Evolutionary conservation across 2,888 invertebrate genomes (phyloP).

Genomic region (Cyrtodaria siliqua): DNA sequence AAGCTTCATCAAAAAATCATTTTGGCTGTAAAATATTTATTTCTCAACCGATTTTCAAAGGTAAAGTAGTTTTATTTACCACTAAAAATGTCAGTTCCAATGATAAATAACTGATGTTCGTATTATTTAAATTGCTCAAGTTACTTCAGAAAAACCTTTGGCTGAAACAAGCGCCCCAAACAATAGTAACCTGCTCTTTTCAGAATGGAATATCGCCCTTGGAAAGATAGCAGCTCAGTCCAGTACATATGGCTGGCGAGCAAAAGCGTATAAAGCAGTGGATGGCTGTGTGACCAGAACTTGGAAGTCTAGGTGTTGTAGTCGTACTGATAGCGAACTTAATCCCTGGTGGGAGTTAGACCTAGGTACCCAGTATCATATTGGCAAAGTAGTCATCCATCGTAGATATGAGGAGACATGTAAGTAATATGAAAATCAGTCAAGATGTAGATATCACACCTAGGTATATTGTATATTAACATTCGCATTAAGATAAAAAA

Average conservation of each 20-base stretch:
- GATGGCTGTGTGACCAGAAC: constrained; percentile 21
- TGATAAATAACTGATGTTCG: no score
- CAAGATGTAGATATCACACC: no score
- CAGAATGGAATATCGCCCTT: constrained; percentile 52
- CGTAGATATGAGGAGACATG: constrained; percentile 4
- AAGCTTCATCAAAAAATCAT: no score
- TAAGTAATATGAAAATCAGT: constrained; percentile 6
- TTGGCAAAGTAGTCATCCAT: constrained; percentile 32
- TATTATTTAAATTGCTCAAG: no score
- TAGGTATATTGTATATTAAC: no score
- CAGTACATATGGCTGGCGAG: constrained; percentile 3
- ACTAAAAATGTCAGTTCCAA: no score
- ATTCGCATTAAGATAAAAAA: no score
- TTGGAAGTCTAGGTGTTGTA: constrained; percentile 6
- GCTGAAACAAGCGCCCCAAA: no score
- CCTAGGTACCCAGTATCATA: constrained; percentile 27
- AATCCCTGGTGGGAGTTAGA: constrained; percentile 43
- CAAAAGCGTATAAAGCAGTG: not conserved
- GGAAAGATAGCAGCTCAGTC: constrained; percentile 45
- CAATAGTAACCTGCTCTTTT: not conserved
- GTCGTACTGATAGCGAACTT: constrained; percentile 6
- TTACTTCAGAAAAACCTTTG: no score
- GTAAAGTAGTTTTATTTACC: no score
- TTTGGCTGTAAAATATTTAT: no score
- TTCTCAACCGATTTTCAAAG: no score